Evolutionary conservation across 2,113 vertebrate species (phyloP).

Genomic region (Myotis brandtii): DNA sequence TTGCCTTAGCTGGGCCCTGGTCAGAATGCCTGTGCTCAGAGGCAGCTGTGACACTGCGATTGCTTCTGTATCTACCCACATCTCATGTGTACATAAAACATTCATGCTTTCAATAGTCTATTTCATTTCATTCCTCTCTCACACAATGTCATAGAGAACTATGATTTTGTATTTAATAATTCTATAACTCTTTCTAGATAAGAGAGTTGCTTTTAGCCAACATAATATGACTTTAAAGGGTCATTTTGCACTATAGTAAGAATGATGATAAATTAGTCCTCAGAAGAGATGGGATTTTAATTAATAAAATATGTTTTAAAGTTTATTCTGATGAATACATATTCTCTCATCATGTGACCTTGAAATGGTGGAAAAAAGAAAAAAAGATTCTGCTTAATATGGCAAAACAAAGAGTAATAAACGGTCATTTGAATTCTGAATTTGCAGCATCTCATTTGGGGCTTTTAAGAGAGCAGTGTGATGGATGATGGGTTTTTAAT

Average conservation of each 20-base stretch:
- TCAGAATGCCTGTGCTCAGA: background rate
- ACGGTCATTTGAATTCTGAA: background rate
- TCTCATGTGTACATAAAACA: background rate
- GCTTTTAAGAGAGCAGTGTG: conserved; percentile 35
- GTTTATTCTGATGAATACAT: background rate
- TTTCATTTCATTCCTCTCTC: background rate
- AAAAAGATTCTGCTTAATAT: background rate
- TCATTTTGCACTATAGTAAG: background rate
- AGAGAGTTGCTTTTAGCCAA: background rate
- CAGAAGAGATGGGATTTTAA: background rate
- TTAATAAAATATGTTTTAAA: conserved; percentile 53
- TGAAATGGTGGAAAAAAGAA: background rate
- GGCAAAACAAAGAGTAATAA: background rate
- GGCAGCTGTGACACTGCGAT: background rate
- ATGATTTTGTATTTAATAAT: background rate
- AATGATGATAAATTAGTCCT: background rate
- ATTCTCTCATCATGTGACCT: background rate
- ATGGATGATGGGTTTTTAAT: conserved; percentile 46
- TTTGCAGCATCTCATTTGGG: background rate
- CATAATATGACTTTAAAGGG: background rate
- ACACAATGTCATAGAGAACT: background rate
- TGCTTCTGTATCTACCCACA: background rate
- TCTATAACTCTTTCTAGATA: background rate
- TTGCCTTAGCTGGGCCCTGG: background rate
- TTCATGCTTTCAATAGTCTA: no score